Percentiles rank a stretch among this genome's conserved stretches.
Evolutionary conservation across 1,140 invertebrate species (phyloP).

Genomic region (Frieseomelitta varia): DNA sequence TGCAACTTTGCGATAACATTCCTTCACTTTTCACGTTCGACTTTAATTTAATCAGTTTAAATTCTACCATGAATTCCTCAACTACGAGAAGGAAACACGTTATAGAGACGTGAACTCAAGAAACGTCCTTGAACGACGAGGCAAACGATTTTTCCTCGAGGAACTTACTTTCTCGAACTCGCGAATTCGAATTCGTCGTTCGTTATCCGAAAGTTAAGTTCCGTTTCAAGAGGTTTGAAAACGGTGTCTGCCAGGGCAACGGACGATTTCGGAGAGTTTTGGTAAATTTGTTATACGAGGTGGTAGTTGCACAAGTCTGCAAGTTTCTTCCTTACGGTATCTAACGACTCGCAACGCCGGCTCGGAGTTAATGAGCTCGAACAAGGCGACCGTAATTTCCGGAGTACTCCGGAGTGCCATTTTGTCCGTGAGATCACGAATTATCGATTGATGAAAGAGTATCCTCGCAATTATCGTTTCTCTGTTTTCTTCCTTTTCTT

Average conservation of each 20-base stretch:
- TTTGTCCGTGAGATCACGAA: constrained; percentile 13
- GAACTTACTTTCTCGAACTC: not conserved
- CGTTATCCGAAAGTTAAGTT: constrained; percentile 27
- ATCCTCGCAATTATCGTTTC: not conserved
- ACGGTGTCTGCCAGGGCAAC: not conserved
- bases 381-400: constrained; percentile 28
- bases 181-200: not conserved
- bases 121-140: not conserved
- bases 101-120: not conserved
- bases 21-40: not conserved
- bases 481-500: no score
- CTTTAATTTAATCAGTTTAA: not conserved
- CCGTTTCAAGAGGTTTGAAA: not conserved
- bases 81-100: not conserved
- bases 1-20: not conserved
- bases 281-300: constrained; percentile 23
- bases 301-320: not conserved
- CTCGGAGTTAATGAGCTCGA: constrained; percentile 36
- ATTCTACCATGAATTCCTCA: not conserved
- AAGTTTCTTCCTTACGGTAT: constrained; percentile 26
- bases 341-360: constrained; percentile 11
- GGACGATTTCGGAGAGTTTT: not conserved
- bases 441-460: constrained; percentile 1
- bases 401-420: not conserved
- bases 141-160: not conserved